Conservation (phyloP, 2,888 invertebrate species). For the Folsomia candida region DNA sequence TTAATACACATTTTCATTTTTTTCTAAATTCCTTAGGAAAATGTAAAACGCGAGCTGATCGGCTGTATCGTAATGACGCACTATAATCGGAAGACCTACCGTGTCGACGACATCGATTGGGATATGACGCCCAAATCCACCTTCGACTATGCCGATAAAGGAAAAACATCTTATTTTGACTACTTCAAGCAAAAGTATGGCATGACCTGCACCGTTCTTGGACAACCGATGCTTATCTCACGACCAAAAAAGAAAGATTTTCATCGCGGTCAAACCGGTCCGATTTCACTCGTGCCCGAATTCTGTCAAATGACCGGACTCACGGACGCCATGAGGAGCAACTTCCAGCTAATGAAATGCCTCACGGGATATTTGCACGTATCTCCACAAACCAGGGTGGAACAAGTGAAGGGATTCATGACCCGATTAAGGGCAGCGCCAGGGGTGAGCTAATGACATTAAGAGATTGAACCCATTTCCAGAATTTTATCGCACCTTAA, state of each 20-base stretch:
- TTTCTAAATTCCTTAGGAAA: too few relatives aligned
- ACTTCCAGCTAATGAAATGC: constrained; percentile 82
- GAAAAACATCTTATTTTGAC: not conserved
- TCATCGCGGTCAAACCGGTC: constrained; percentile 41
- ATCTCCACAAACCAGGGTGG: constrained; percentile 72
- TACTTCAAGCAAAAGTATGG: constrained; percentile 7
- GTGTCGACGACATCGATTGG: constrained; percentile 73
- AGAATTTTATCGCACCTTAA: not conserved
- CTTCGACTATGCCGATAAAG: constrained; percentile 11
- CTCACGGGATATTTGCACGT: constrained; percentile 75
- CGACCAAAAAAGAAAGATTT: constrained; percentile 46
- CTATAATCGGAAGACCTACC: constrained; percentile 56
- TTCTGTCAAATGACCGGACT: constrained; percentile 84
- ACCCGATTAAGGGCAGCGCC: constrained; percentile 47
- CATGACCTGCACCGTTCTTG: not conserved
- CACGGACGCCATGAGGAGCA: constrained; percentile 74
- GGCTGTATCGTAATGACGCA: constrained; percentile 48
- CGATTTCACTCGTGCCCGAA: constrained; percentile 74
- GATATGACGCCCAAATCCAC: constrained; percentile 57
- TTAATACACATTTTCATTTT: too few relatives aligned
- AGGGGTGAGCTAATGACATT: constrained; percentile 31
- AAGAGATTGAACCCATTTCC: not conserved
- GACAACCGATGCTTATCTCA: constrained; percentile 44
- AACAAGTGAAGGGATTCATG: constrained; percentile 64
- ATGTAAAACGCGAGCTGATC: constrained; percentile 24